Percentiles rank a stretch among this genome's conserved stretches.
Evolutionary conservation across 2,113 vertebrate species (phyloP).

Genomic region (Pandion haliaetus): DNA sequence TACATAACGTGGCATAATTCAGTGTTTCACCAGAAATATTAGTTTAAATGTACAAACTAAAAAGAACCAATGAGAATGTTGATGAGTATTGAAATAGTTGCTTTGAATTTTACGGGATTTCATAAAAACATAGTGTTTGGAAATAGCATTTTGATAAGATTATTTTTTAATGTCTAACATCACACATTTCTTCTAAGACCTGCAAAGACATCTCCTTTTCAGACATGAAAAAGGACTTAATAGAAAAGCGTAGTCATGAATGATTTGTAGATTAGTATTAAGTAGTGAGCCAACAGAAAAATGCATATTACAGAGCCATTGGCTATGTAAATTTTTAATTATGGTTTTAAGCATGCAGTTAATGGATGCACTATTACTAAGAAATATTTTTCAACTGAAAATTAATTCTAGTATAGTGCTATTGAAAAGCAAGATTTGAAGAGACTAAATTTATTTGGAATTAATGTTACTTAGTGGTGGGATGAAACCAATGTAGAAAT

Average conservation of each 20-base stretch:
- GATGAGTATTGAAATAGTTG: not conserved
- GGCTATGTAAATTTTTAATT: not conserved
- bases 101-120: not conserved
- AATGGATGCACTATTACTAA: not conserved
- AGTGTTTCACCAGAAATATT: not conserved
- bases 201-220: not conserved
- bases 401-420: not conserved
- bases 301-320: not conserved
- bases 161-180: not conserved
- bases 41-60: not conserved
- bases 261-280: not conserved
- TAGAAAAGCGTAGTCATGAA: not conserved
- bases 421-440: not conserved
- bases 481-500: not conserved
- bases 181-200: not conserved
- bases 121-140: not conserved
- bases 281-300: not conserved
- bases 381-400: not conserved
- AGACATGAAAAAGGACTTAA: not conserved
- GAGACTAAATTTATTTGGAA: not conserved
- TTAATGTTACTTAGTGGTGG: not conserved
- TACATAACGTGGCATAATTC: not conserved
- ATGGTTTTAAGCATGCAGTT: not conserved
- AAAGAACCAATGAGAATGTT: not conserved
- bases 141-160: not conserved